phyloP scores from a whole-genome alignment of 2,113 vertebrate genomes.

The Choloepus hoffmanni region DNA sequence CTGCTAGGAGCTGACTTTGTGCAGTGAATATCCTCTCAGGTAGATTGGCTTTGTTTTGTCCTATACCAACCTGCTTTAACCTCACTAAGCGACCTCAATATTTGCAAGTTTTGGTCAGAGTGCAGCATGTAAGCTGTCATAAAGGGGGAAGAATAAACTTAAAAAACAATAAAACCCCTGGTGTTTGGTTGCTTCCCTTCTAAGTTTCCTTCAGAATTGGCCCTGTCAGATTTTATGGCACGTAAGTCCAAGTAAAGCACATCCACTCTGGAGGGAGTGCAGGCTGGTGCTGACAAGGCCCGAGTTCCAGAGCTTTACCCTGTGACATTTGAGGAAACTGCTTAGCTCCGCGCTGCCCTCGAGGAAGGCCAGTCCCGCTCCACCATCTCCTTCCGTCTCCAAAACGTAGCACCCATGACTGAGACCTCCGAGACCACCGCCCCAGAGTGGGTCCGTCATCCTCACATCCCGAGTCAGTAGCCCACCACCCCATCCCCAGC shows the following conservation, averaged over 20 bases:
- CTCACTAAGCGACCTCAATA: neutral
- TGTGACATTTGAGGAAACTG: neutral
- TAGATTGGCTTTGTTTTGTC: neutral
- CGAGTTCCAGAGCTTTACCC: constrained; percentile 17
- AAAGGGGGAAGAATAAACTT: neutral
- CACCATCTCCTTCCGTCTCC: neutral
- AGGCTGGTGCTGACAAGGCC: neutral
- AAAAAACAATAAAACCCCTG: neutral
- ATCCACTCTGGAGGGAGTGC: neutral
- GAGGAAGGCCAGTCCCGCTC: neutral
- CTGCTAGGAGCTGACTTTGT: neutral
- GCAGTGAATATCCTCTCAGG: neutral
- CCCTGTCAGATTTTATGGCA: neutral
- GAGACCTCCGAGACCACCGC: neutral
- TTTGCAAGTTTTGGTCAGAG: neutral
- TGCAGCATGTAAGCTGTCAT: neutral
- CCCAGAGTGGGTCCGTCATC: accelerated
- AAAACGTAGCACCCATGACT: accelerated
- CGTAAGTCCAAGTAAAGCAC: neutral
- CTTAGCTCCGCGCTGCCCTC: neutral
- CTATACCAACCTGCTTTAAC: accelerated
- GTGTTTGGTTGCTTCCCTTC: neutral
- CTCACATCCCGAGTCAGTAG: neutral
- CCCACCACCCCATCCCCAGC: neutral
- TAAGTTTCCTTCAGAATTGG: neutral